These are phyloP conservation scores for Dioctria linearis DNA, from an alignment of 2,888 invertebrate species.

Conservation along the genomic window DNA sequence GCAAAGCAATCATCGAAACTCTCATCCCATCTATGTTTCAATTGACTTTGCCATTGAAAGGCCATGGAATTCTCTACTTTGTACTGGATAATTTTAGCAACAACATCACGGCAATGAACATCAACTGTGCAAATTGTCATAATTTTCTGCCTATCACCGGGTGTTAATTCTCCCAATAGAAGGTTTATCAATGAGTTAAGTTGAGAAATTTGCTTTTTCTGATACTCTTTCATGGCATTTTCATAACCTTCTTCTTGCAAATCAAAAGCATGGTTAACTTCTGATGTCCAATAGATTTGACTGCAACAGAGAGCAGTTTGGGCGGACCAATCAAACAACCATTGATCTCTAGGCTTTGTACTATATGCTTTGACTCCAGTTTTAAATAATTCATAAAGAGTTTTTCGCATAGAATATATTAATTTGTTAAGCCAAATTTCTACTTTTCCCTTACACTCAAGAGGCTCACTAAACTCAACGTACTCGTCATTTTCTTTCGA, in stretches of 20 bases:
- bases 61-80: conserved; percentile 86
- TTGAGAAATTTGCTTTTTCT: conserved; percentile 89
- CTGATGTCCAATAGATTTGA: conserved; percentile 97
- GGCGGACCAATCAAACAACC: conserved; percentile 94
- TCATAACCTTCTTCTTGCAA: conserved; percentile 94
- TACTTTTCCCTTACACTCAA: conserved; percentile 91
- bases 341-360: conserved; percentile 89
- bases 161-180: conserved; percentile 84
- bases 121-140: conserved; percentile 98
- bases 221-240: conserved; percentile 92
- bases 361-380: conserved; percentile 88
- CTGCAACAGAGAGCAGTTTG: conserved; percentile 92
- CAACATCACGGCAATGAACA: conserved; percentile 95
- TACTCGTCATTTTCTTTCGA: conserved; percentile 88
- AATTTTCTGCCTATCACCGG: conserved; percentile 92
- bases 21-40: conserved; percentile 88
- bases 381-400: conserved; percentile 84
- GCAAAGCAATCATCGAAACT: conserved; percentile 87
- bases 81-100: conserved; percentile 86
- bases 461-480: conserved; percentile 79
- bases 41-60: conserved; percentile 93
- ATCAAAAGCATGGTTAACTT: conserved; percentile 91
- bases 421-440: conserved; percentile 92
- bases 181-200: conserved; percentile 87
- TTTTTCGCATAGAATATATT: conserved; percentile 86